Evolutionary conservation across 2,113 vertebrate species (phyloP).

Genomic region (Odontophorus gujanensis): DNA sequence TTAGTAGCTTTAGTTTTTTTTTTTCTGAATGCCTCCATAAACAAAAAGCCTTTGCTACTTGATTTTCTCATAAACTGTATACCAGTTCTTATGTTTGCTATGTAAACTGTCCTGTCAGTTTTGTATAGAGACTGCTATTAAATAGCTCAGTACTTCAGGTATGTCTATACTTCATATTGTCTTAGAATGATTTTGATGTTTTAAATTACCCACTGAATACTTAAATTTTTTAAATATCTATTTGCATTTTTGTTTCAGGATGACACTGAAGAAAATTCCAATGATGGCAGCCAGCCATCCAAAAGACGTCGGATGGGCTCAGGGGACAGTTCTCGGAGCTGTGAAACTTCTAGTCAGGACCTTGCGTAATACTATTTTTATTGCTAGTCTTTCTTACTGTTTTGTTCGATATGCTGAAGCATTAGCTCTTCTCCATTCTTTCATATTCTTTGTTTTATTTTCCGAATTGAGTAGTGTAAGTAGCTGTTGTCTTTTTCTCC

Average conservation of each 20-base stretch:
- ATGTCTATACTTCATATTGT: neutral
- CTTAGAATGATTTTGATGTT: neutral
- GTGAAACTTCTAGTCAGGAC: constrained; percentile 93
- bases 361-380: constrained; percentile 78
- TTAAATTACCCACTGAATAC: neutral
- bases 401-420: neutral
- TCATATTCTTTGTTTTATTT: neutral
- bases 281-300: constrained; percentile 91
- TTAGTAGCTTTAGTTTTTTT: neutral
- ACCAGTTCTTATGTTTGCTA: neutral
- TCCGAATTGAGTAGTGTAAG: neutral
- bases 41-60: neutral
- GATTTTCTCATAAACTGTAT: neutral
- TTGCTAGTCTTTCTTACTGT: neutral
- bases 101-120: neutral
- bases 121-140: neutral
- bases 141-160: neutral
- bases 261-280: constrained; percentile 93
- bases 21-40: neutral
- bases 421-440: neutral
- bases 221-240: neutral
- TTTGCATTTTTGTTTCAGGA: constrained; percentile 58
- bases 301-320: constrained; percentile 95
- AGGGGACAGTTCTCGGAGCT: constrained; percentile 95
- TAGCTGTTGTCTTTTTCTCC: neutral